Evolutionary conservation across 2,113 vertebrate species (phyloP).

Genomic region (Murina feae): DNA sequence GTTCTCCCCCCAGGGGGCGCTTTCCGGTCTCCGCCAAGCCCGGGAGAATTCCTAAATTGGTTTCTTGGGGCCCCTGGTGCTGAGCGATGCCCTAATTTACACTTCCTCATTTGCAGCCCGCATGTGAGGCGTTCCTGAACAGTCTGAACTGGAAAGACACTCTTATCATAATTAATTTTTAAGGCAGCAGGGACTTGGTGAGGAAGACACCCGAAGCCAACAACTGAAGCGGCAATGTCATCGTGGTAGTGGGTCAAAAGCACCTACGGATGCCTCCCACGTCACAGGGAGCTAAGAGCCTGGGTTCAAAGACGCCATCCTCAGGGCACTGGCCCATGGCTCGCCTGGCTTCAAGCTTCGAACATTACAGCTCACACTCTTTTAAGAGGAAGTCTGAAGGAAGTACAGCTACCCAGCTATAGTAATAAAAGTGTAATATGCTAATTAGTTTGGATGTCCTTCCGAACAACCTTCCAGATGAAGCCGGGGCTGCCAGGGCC

Average conservation of each 20-base stretch:
- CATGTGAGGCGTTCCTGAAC: constrained; percentile 73
- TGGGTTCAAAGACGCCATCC: constrained; percentile 10
- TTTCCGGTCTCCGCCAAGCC: constrained; percentile 70
- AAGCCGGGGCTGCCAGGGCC: too few relatives aligned
- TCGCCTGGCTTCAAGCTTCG: background rate
- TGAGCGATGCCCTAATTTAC: constrained; percentile 78
- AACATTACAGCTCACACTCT: background rate
- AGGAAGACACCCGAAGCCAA: constrained; percentile 58
- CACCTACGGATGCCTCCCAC: background rate
- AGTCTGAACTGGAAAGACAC: constrained; percentile 70
- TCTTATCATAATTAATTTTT: constrained; percentile 79
- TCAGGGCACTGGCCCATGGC: background rate
- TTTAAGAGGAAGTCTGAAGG: background rate
- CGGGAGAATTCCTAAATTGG: constrained; percentile 76
- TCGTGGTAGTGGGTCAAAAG: constrained; percentile 41
- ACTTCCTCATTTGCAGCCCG: constrained; percentile 77
- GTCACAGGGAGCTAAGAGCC: background rate
- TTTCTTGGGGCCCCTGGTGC: constrained; percentile 76
- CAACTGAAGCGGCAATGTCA: constrained; percentile 50
- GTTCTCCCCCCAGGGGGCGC: constrained; percentile 61
- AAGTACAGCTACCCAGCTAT: background rate
- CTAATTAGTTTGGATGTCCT: too few relatives aligned
- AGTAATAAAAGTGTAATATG: too few relatives aligned
- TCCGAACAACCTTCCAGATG: too few relatives aligned
- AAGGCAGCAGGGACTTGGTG: constrained; percentile 74